phyloP scores from a whole-genome alignment of 2,797 vertebrate species.

The Sebastes paucispinis region DNA sequence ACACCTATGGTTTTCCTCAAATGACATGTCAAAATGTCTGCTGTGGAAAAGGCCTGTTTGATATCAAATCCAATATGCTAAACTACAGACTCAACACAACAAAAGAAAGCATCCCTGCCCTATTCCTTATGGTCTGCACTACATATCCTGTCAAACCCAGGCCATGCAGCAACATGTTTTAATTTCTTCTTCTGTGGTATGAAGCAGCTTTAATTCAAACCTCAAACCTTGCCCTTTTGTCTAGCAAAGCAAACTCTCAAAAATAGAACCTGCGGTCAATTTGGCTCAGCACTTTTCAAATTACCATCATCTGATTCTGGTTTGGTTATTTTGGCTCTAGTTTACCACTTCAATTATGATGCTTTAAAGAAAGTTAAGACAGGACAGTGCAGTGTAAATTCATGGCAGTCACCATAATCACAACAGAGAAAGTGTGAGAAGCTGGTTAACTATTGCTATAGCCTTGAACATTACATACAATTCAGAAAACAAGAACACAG shows the following conservation, averaged over 20 bases:
- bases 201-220: conserved; percentile 9
- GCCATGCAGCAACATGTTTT: not conserved
- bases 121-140: not conserved
- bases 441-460: not conserved
- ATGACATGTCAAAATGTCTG: not conserved
- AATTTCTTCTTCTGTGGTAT: conserved; percentile 16
- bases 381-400: not conserved
- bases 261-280: conserved; percentile 43
- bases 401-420: not conserved
- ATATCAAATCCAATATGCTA: not conserved
- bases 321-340: conserved; percentile 47
- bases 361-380: conserved; percentile 7
- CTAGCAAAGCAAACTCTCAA: conserved; percentile 29
- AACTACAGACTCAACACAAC: not conserved
- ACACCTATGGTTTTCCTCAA: not conserved
- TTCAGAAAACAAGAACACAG: not conserved
- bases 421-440: conserved; percentile 12
- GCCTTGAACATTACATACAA: conserved; percentile 1
- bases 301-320: conserved; percentile 51
- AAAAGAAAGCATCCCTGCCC: not conserved
- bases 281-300: conserved; percentile 44
- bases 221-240: conserved; percentile 23
- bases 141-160: not conserved
- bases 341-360: conserved; percentile 42
- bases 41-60: not conserved